phyloP scores from a whole-genome alignment of 2,797 vertebrate species.

The Sebastes dallii region DNA sequence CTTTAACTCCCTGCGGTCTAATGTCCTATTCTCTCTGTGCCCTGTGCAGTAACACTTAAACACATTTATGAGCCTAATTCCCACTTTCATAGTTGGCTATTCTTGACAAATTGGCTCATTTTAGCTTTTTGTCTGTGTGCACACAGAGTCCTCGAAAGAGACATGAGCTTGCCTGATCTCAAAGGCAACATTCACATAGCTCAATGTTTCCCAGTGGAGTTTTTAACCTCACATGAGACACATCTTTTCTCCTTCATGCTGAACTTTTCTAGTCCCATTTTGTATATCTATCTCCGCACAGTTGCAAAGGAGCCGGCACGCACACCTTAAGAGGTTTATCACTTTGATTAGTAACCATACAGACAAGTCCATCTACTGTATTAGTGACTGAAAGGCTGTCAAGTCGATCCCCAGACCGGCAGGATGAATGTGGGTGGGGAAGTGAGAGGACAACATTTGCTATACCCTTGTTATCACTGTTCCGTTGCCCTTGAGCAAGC shows the following conservation, averaged over 20 bases:
- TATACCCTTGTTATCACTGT: neutral
- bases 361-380: neutral
- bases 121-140: neutral
- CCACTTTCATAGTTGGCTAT: slow-evolving; percentile 7
- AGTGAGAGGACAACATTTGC: neutral
- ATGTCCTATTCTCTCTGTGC: slow-evolving; percentile 18
- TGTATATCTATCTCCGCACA: neutral
- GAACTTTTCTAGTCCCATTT: neutral
- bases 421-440: neutral
- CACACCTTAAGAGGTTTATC: neutral
- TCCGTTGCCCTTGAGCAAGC: too few species aligned
- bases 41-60: neutral
- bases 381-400: neutral
- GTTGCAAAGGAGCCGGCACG: neutral
- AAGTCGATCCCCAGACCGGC: neutral
- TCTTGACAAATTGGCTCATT: slow-evolving; percentile 22
- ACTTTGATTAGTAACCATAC: neutral
- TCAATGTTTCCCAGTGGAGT: neutral
- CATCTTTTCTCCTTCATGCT: neutral
- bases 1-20: slow-evolving; percentile 13
- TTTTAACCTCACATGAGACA: neutral
- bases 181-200: neutral
- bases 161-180: neutral
- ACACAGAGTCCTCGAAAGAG: neutral
- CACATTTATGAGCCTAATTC: slow-evolving; percentile 1